Conservation (phyloP, 35 echinoderm and acorn worm species). For the Lytechinus pictus region DNA sequence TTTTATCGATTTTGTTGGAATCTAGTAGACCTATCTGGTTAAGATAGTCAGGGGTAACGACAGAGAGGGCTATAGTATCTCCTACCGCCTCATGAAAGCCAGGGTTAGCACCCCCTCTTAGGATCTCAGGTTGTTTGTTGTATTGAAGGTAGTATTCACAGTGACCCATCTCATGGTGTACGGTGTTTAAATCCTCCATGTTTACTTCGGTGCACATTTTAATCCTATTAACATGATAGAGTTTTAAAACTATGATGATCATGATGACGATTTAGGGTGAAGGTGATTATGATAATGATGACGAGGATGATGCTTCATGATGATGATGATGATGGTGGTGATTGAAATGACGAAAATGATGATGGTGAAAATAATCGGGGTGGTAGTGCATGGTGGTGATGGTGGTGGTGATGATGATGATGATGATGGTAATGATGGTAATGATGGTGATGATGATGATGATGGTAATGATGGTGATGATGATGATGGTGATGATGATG, state of each 20-base stretch:
- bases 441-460: neutral
- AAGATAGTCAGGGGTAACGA: conserved; percentile 86
- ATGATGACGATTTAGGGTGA: neutral
- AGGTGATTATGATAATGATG: too few species aligned
- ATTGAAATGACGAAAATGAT: too few species aligned
- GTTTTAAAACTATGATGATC: neutral
- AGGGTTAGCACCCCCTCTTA: conserved; percentile 88
- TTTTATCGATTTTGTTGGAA: conserved; percentile 36
- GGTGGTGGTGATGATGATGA: neutral
- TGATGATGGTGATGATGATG: neutral
- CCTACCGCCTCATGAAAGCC: conserved; percentile 98
- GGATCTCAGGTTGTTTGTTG: conserved; percentile 67
- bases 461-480: neutral
- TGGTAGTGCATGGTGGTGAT: too few species aligned
- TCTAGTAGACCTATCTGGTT: conserved; percentile 78
- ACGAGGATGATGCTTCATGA: too few species aligned
- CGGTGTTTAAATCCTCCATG: conserved; percentile 84
- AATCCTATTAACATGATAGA: conserved; percentile 63
- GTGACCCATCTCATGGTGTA: conserved; percentile 97
- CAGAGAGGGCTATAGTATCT: conserved; percentile 93
- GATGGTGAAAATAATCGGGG: too few species aligned
- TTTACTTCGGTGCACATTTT: conserved; percentile 96
- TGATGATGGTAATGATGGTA: neutral
- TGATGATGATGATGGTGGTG: too few species aligned
- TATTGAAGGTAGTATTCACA: conserved; percentile 95